Conservation (phyloP, 1,140 invertebrate genomes). For the Hormaphis cornu region DNA sequence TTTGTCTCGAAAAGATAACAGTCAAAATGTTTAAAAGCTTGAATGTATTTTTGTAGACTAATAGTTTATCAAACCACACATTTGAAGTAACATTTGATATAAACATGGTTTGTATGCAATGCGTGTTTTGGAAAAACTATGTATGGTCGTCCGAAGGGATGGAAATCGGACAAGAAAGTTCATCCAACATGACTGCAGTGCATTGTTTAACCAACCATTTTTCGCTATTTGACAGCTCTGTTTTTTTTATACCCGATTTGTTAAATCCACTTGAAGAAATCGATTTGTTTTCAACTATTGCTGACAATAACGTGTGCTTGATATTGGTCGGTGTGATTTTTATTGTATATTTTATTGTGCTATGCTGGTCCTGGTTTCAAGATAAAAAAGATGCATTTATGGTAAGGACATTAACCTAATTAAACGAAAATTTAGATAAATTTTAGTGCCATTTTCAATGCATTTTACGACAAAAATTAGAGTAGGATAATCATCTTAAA, state of each 20-base stretch:
- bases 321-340: constrained; percentile 12
- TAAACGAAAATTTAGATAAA: not conserved
- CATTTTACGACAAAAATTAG: too few species aligned
- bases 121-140: not conserved
- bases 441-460: too few species aligned
- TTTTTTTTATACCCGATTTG: constrained; percentile 3
- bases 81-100: not conserved
- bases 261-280: constrained; percentile 33
- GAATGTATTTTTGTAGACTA: not conserved
- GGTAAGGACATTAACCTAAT: not conserved
- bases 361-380: not conserved
- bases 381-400: not conserved
- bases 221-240: constrained; percentile 7
- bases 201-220: constrained; percentile 12
- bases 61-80: not conserved
- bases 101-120: not conserved
- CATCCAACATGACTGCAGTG: not conserved
- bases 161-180: not conserved
- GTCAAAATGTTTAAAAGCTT: too few species aligned
- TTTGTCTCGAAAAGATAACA: too few species aligned
- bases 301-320: constrained; percentile 29
- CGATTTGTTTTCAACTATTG: constrained; percentile 23
- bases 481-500: constrained; percentile 28
- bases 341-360: not conserved
- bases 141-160: not conserved